Base-by-base conservation (phyloP, 2,888 invertebrate genomes). In the Harpalus rubripes region DNA sequence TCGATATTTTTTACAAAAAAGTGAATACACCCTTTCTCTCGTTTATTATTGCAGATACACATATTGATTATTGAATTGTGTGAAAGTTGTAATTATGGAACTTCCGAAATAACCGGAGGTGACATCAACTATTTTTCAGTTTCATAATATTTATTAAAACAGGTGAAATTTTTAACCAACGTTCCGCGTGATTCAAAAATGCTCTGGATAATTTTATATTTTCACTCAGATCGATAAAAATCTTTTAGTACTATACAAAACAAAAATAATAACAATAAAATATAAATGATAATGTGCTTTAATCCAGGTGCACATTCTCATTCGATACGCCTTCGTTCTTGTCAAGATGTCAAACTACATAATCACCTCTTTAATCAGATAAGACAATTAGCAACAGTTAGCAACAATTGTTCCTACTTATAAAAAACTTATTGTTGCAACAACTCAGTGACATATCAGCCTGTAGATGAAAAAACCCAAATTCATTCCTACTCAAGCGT, bases 331-430 rank as follows among this genome's bases (percentile, higher is more conserved):
- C 32, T 32, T 32, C 32, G 26, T 26, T 65, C 26, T 8, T 65
- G 32, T 65, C 65, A 65, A 65, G 65, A 26, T 65, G 65, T 65
- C 26, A 65, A 65, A n/a, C 10, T 65, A 65, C 18, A 65, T 26
- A 65, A 65, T 26, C 41, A 68, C 68, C 18, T 18, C 8, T 74
- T 44, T 10, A 74, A 74, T 74, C 72, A 74, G 72, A 74, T 44
- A 74, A 74, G 12, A 18, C 41, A 74, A 44, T 74, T 74, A 74
- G 44, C 44, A 18, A 74, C 44, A 44, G 41, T 68, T 74, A 44
- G 12, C 72, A 74, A 74, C 18, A 74, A 44, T 74, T 52, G 18
- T 74, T 74, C 44, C 16, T 44, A 15, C 12, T 10, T 72, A 7
- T 74, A 44, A 74, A 74, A 44, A 44, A 6, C 41, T 16, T 41